These are phyloP conservation scores for Antrozous pallidus DNA, from an alignment of 2,797 vertebrate species.

Conservation along the genomic window DNA sequence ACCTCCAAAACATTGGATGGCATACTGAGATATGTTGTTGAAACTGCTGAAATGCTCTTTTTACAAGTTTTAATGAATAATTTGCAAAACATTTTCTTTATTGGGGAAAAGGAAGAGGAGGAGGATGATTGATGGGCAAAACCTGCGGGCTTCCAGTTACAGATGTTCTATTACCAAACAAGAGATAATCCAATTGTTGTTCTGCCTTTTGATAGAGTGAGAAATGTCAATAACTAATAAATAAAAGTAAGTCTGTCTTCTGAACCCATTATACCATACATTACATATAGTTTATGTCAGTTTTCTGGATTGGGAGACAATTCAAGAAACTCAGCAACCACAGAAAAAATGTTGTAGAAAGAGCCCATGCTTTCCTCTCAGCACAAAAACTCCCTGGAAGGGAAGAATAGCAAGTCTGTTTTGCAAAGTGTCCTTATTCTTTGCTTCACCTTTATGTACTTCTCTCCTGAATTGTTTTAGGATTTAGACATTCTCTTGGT, in stretches of 20 bases:
- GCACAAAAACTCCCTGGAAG: neutral
- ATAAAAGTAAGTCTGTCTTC: neutral
- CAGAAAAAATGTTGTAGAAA: neutral
- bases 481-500: neutral
- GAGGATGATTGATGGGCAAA: neutral
- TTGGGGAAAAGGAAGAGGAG: neutral
- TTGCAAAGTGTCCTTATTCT: neutral
- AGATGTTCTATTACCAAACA: neutral
- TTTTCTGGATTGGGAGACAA: neutral
- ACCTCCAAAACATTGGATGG: neutral
- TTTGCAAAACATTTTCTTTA: neutral
- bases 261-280: neutral
- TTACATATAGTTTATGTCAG: neutral
- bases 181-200: neutral
- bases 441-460: neutral
- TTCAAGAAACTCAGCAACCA: neutral
- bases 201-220: neutral
- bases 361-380: neutral
- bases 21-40: neutral
- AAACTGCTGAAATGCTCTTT: neutral
- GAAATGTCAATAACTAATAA: neutral
- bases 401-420: neutral
- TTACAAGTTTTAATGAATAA: neutral
- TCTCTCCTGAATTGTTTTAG: neutral
- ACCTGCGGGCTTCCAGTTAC: accelerated